Evolutionary conservation across 2,797 vertebrate species (phyloP).

Genomic region (Champsocephalus esox): DNA sequence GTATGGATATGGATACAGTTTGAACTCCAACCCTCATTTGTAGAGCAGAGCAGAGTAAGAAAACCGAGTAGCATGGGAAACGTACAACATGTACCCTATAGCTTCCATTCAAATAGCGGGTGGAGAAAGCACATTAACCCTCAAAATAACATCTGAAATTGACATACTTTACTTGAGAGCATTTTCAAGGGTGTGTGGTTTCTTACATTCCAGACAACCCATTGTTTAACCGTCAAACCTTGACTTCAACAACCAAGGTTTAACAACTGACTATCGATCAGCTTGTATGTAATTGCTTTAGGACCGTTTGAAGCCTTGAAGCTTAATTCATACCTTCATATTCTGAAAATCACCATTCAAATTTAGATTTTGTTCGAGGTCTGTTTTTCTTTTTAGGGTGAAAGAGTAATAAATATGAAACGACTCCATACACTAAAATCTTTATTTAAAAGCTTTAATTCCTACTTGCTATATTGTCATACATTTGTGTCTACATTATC

Average conservation of each 20-base stretch:
- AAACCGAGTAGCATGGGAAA: constrained; percentile 11
- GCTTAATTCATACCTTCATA: too few relatives aligned
- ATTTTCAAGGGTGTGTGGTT: neutral
- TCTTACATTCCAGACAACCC: neutral
- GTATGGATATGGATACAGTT: constrained; percentile 12
- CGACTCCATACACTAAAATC: too few relatives aligned
- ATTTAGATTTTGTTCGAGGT: too few relatives aligned
- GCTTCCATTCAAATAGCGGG: neutral
- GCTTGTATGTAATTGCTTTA: neutral
- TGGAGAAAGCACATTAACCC: neutral
- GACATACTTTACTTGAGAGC: neutral
- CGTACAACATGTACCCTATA: neutral
- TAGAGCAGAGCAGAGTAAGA: neutral
- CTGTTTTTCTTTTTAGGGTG: too few relatives aligned
- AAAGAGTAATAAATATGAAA: too few relatives aligned
- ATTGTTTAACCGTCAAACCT: neutral
- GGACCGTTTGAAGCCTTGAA: too few relatives aligned
- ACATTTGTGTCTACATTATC: neutral
- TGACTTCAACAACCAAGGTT: neutral
- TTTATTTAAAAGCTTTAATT: too few relatives aligned
- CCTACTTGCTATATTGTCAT: neutral
- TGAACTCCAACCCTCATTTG: constrained; percentile 8
- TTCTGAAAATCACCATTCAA: too few relatives aligned
- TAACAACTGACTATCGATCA: neutral
- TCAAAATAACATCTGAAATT: neutral